Base-by-base conservation (phyloP, 1,140 invertebrate species). In the Drosophila guanche region DNA sequence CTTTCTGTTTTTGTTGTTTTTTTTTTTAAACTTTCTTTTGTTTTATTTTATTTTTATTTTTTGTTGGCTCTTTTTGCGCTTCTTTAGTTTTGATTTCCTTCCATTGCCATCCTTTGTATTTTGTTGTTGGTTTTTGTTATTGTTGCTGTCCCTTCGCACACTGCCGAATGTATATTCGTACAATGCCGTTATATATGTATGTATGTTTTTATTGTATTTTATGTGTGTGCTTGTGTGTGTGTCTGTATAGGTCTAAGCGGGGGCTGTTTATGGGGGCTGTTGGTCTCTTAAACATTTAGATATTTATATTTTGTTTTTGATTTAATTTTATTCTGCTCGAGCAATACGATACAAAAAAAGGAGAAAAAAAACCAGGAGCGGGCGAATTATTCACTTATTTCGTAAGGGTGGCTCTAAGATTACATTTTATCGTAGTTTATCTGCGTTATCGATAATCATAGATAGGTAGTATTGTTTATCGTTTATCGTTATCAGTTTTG, bases 51-150 rank as follows among this genome's bases (percentile, higher is more conserved):
- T 16, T 33, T 47, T 37, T 20, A 20, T 73, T 20, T 55, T 42
- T 27, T 27, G 5, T 43, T 12, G 3, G 29, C n/a, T 20, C n/a
- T 20, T 53, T 40, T 22, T 53, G 27, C 16, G 40, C 22, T 53
- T 71, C 51, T 73, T 57, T 63, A 63, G 59, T 73, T 73, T 57
- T 74, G 58, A 65, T 78, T 77, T 78, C 51, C 54, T 73, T 68
- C 69, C 53, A 59, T 58, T 55, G 53, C 53, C 20, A 12, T 12
- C 10, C 33, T 65, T 51, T 60, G 43, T 29, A 56, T 46, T 45
- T 52, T 62, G 16, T 20, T 45, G 40, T 48, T 23, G 8, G 8
- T 40, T 8, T 6, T 43, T 53, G 16, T 27, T 63, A 22, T 41
- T 68, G 23, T 50, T 65, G 61, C 43, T 41, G 61, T 48, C 43